Conservation (phyloP, 2,888 invertebrate species). For the Lucinisca nassula region DNA sequence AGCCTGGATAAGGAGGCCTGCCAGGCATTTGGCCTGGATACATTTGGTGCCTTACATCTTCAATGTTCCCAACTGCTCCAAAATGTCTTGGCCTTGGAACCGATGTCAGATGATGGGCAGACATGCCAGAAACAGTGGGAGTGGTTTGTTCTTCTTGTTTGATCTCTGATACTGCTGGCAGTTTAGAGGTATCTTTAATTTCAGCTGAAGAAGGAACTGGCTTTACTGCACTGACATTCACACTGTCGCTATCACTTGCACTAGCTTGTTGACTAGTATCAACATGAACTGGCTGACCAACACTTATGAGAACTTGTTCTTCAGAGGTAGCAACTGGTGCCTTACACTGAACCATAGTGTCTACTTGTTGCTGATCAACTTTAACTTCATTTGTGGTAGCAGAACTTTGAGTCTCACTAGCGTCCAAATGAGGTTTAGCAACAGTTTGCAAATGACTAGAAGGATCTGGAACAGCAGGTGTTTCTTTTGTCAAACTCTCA, state of each 20-base stretch:
- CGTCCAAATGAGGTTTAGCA: background rate
- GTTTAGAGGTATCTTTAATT: background rate
- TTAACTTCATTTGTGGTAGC: background rate
- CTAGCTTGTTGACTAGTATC: too few species aligned
- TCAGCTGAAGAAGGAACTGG: background rate
- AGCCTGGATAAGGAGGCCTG: constrained; percentile 15
- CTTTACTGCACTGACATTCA: background rate
- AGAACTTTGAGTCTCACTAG: background rate
- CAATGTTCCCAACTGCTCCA: constrained; percentile 37
- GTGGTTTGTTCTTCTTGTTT: background rate
- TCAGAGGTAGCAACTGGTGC: background rate
- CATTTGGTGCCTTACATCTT: constrained; percentile 28
- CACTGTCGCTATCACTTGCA: background rate
- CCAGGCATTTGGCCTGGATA: constrained; percentile 21
- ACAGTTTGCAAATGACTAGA: background rate
- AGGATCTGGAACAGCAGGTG: background rate
- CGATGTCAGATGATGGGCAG: constrained; percentile 29
- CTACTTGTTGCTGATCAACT: background rate
- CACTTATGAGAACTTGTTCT: background rate
- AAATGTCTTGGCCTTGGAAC: constrained; percentile 64
- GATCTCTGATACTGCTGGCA: background rate
- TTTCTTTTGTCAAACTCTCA: background rate
- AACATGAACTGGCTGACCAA: too few species aligned
- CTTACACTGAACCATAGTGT: background rate
- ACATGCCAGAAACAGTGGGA: background rate